These are phyloP conservation scores for Megalops cyprinoides DNA, from an alignment of 2,797 vertebrate species.

Conservation along the genomic window DNA sequence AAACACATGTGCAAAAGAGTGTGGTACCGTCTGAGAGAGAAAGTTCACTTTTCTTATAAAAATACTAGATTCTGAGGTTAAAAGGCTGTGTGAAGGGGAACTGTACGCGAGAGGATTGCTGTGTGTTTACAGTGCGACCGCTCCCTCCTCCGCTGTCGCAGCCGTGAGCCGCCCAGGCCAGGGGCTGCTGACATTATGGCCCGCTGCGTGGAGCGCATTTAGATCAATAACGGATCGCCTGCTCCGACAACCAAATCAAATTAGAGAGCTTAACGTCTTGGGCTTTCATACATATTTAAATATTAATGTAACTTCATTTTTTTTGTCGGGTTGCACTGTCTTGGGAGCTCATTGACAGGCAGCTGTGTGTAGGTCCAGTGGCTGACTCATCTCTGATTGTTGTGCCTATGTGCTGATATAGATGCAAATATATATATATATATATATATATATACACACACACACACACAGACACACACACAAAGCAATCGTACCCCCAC, in stretches of 20 bases:
- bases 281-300: constrained; percentile 82
- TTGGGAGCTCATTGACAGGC: constrained; percentile 13
- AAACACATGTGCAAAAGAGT: too few relatives aligned
- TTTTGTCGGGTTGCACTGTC: constrained; percentile 50
- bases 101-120: neutral
- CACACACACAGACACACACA: too few relatives aligned
- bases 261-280: constrained; percentile 79
- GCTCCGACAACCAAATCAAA: constrained; percentile 71
- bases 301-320: constrained; percentile 70
- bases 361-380: neutral
- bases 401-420: neutral
- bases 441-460: too few relatives aligned
- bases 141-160: neutral
- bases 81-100: too few relatives aligned
- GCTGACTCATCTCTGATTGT: neutral
- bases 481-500: too few relatives aligned
- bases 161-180: neutral
- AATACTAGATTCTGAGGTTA: too few relatives aligned
- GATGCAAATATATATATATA: too few relatives aligned
- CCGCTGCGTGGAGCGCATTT: constrained; percentile 28
- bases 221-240: constrained; percentile 70
- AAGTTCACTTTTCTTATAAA: too few relatives aligned
- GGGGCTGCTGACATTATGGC: constrained; percentile 28
- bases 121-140: neutral
- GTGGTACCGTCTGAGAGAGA: too few relatives aligned